Conservation (phyloP, 2,888 invertebrate species). For the Latrodectus elegans region DNA sequence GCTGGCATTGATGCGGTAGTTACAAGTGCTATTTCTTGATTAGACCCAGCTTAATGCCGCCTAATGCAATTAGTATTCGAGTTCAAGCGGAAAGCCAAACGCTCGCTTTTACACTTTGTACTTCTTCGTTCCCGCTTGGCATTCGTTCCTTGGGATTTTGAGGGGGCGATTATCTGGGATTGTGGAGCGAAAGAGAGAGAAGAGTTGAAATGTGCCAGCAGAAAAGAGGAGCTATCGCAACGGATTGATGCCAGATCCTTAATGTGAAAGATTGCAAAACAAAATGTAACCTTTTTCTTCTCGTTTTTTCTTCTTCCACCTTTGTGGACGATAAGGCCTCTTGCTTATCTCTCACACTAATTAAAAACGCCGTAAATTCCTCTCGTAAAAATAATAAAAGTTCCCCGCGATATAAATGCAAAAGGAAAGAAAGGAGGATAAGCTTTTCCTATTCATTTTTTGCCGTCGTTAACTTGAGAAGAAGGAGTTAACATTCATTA, state of each 20-base stretch:
- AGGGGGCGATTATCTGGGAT: constrained; percentile 40
- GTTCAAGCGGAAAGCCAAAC: constrained; percentile 65
- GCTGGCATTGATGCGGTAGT: constrained; percentile 66
- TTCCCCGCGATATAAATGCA: not conserved
- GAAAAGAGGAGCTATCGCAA: constrained; percentile 14
- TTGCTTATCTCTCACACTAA: constrained; percentile 31
- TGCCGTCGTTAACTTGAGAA: constrained; percentile 10
- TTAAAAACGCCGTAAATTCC: constrained; percentile 52
- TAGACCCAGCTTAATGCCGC: constrained; percentile 60
- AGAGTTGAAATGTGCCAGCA: not conserved
- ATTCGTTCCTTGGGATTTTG: constrained; percentile 28
- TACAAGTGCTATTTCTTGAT: constrained; percentile 68
- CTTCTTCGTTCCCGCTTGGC: constrained; percentile 29
- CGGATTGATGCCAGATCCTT: constrained; percentile 55
- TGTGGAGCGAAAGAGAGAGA: not conserved
- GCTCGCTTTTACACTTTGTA: constrained; percentile 61
- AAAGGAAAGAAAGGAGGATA: not conserved
- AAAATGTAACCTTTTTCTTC: constrained; percentile 23
- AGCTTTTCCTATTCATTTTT: not conserved
- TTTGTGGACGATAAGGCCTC: constrained; percentile 34
- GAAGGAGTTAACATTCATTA: constrained; percentile 40
- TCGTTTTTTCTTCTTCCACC: constrained; percentile 8
- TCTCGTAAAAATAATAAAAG: constrained; percentile 32
- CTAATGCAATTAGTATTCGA: constrained; percentile 67
- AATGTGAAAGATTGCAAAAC: constrained; percentile 19